Evolutionary conservation across 2,888 invertebrate genomes (phyloP), one percentile per base, ranked within the genome.

Genomic region (Drosophila melanosoma): DNA sequence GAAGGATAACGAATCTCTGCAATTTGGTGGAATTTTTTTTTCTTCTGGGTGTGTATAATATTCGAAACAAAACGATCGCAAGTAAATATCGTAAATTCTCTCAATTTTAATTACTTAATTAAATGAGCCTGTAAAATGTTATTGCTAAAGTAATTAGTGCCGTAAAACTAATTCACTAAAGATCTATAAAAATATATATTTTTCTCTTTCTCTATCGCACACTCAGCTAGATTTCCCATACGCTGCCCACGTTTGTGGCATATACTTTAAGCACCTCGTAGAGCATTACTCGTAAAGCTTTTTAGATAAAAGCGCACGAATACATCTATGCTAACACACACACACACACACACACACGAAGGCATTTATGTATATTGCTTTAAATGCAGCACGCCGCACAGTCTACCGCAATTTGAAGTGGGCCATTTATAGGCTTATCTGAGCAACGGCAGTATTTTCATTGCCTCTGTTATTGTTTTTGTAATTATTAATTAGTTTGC

Each of bases 401-500:
- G 79, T 79, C 79, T 79, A 69, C 73, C 74, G 69, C 56, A 68
- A 26, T 29, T 29, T 53, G 42, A 32, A 20, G 23, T 33, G 23
- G 29, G 68, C 78, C 80, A 77, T 81, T 80, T 74, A 66, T 81
- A 77, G 74, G 65, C 77, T 89, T 84, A 84, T 84, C 84, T 74
- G 76, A 61, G 61, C 66, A 66, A 42, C 54, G 68, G 58, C 56
- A 76, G 76, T 79, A 78, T 85, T 85, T 85, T 83, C 75, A 83
- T 84, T 79, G 73, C 61, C 80, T 72, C 74, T 76, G 83, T 49
- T 62, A 76, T 81, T 89, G 82, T 89, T 89, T 77, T 81, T 75
- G 89, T 76, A 89, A 85, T 87, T 89, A 85, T 85, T 85, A 85
- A 85, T 85, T 85, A 85, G 84, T 87, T 85, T 87, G 89, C 29